Evolutionary conservation across 2,888 invertebrate genomes (phyloP), one percentile per base, ranked within the genome.

Genomic region (Drosophila suboccidentalis): DNA sequence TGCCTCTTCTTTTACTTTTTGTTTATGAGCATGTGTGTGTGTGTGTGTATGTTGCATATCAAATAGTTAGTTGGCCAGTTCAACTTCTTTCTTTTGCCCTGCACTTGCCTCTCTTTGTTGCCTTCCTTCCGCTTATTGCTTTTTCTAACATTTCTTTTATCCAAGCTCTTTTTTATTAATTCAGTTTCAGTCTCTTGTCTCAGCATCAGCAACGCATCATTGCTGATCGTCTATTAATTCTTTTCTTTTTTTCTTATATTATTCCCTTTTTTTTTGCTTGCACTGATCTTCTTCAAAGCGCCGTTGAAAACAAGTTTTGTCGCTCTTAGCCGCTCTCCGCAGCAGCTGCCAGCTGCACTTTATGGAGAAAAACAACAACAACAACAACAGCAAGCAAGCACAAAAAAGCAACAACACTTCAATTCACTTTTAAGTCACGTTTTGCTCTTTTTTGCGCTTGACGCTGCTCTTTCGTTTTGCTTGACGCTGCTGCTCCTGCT

Each of bases 341-440:
- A 69, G 53, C 89, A 83, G 89, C 83, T 82, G 84, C 74, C 86
- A 88, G 89, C 89, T 87, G 86, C 89, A 87, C 69, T 83, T 80
- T 75, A 68, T 51, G 47, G 68, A 41, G 46, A 61, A 66, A 57
- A 75, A 22, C 60, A 70, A 51, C 63, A 71, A 39, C 44, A 73
- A 29, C 53, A 69, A 63, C 57, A 71, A 17, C 54, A 22, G 44
- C 39, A 41, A 53, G 39, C 44, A 62, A 19, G 34, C 51, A 64
- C 51, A 64, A 38, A 60, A 69, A 36, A 75, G 50, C 74, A 78
- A 74, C 65, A 70, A 61, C 64, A 77, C 69, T 71, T 68, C 86
- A 87, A 87, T 87, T 87, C 90, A 87, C 87, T 87, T 87, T 87
- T 87, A 78, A 86, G 86, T 85, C 88, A 89, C 89, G 86, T 87